Base-by-base conservation (phyloP, 1,140 invertebrate species). In the Drosophila parvula region DNA sequence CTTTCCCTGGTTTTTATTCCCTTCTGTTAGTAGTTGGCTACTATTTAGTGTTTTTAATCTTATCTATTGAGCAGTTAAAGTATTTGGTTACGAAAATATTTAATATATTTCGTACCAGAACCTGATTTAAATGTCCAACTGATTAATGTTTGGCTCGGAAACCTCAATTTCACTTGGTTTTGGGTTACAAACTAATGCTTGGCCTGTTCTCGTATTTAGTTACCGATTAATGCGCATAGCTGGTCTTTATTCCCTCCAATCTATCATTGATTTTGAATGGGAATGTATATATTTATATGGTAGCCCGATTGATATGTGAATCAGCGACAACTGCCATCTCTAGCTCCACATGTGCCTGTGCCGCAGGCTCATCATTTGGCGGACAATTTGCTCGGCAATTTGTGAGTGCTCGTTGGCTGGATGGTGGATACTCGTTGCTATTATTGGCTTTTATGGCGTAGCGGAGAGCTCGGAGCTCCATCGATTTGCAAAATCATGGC, bases 401-500 rank as follows among this genome's bases (percentile, higher is more conserved):
- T 73, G 69, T 71, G 68, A 40, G 48, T 70, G 43, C 14, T 47
- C 18, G 47, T 16, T 32, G 47, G 22, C 2, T 50, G 22, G 34
- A 36, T 22, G 22, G n/a, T 38, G 30, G 40, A 44, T 36, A 47
- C 63, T 65, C 27, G 58, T 38, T 22, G 65, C 16, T 28, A 45
- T 69, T 68, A 69, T 69, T 69, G 64, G 68, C 50, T 70, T 57
- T 18, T 47, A 38, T 11, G 48, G 43, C 12, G 10, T 43, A 58
- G 30, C 12, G 10, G 51, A 58, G 30, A 30, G n/a, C 27, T 28
- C 16, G 12, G 60, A 63, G 61, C 51, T 70, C 51, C 43, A 70
- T 57, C 51, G 71, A 64, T 75, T 75, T 74, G 70, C 70, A 40
- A 74, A 56, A 60, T 75, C 73, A 76, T 58, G 44, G 71, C 36